These are phyloP conservation scores for Lasioglossum leucozonium DNA, from an alignment of 2,888 invertebrate genomes.

Conservation along the genomic window DNA sequence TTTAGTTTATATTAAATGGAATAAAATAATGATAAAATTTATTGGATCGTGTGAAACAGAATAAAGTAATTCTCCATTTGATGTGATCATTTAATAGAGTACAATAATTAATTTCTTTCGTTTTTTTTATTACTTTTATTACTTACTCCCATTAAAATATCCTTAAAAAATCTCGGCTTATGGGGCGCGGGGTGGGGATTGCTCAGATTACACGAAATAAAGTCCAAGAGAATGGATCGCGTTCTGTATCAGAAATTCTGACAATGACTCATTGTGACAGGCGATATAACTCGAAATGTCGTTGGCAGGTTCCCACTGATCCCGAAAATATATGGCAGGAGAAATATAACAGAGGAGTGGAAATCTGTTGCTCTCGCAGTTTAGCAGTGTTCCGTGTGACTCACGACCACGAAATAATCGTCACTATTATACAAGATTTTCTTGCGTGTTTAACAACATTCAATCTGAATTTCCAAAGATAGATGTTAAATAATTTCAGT, in stretches of 20 bases:
- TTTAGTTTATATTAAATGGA: too few relatives aligned
- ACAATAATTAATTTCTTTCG: not conserved
- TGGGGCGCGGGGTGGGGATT: not conserved
- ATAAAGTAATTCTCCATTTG: not conserved
- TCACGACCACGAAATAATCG: constrained; percentile 43
- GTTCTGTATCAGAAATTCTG: constrained; percentile 56
- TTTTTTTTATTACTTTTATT: not conserved
- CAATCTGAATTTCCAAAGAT: not conserved
- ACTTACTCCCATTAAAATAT: too few relatives aligned
- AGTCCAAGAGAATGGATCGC: constrained; percentile 5
- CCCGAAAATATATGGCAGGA: constrained; percentile 39
- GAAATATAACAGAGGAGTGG: constrained; percentile 39
- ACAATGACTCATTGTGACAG: constrained; percentile 62
- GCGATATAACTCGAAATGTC: constrained; percentile 61
- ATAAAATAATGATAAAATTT: too few relatives aligned
- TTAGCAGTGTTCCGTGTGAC: constrained; percentile 39
- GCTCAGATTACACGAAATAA: constrained; percentile 27
- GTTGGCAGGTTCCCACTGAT: constrained; percentile 50
- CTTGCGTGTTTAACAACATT: constrained; percentile 6
- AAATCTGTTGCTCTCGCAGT: constrained; percentile 49
- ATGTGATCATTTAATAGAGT: too few relatives aligned
- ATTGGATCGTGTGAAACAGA: too few relatives aligned
- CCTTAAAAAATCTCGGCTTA: too few relatives aligned
- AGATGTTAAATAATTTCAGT: not conserved
- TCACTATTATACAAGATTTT: not conserved